phyloP scores from a whole-genome alignment of 2,797 vertebrate genomes.

The Chlorospingus semifuscus region DNA sequence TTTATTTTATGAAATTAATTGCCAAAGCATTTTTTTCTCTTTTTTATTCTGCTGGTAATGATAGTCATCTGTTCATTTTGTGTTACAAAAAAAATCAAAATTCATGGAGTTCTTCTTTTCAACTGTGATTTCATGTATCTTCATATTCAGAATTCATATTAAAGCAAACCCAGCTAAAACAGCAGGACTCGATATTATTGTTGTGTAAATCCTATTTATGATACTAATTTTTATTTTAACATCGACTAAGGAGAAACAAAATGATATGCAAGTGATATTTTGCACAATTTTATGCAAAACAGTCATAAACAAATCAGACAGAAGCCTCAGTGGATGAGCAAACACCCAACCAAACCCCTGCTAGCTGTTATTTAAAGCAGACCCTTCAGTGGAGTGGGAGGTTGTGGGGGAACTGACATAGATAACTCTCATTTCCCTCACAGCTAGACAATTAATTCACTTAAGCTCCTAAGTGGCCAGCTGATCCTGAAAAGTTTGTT shows the following conservation, averaged over 20 bases:
- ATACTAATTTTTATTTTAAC: background rate
- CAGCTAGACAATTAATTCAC: background rate
- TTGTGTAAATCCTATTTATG: background rate
- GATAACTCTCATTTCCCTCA: background rate
- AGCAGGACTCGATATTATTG: background rate
- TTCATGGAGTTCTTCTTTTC: background rate
- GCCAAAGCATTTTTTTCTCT: fast-evolving
- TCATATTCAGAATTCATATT: background rate
- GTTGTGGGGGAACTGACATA: background rate
- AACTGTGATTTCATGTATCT: background rate
- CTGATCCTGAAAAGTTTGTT: background rate
- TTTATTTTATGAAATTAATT: background rate
- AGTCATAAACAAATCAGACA: background rate
- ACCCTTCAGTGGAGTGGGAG: background rate
- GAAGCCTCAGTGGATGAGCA: background rate
- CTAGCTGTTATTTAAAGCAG: background rate
- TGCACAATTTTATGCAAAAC: background rate
- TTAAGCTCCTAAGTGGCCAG: background rate
- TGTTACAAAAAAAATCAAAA: background rate
- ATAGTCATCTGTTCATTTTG: background rate
- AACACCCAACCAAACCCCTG: background rate
- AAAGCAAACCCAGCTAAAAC: background rate
- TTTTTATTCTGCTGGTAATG: background rate
- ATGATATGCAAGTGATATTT: background rate
- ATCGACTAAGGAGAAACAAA: background rate